These are phyloP conservation scores for Micromesistius poutassou DNA, from an alignment of 2,797 vertebrate genomes.

Conservation along the genomic window DNA sequence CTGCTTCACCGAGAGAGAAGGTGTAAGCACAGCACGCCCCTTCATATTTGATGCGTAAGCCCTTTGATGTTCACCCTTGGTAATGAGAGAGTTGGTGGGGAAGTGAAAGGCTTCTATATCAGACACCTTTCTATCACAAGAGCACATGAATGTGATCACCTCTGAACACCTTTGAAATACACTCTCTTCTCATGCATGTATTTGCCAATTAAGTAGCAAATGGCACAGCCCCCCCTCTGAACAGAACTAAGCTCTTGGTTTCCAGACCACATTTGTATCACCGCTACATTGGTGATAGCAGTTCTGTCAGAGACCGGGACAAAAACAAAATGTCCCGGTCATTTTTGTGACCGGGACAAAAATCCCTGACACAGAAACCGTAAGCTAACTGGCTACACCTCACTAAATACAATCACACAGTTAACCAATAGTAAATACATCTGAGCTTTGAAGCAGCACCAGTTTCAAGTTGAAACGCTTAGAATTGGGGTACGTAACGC, in stretches of 20 bases:
- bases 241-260: conserved; percentile 44
- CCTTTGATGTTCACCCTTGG: conserved; percentile 60
- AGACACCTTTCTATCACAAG: conserved; percentile 9
- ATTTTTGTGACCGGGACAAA: no score
- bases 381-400: conserved; percentile 32
- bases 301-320: conserved; percentile 55
- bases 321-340: no score
- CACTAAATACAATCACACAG: conserved; percentile 39
- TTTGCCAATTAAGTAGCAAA: conserved; percentile 41
- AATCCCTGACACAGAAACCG: conserved; percentile 35
- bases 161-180: background rate
- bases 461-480: no score
- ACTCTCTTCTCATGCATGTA: conserved; percentile 5
- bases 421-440: no score
- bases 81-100: conserved; percentile 23
- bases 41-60: conserved; percentile 66
- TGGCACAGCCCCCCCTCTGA: conserved; percentile 44
- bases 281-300: no score
- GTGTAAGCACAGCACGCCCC: conserved; percentile 54
- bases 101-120: background rate
- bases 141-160: conserved; percentile 12
- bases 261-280: conserved; percentile 42
- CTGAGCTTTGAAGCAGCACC: no score
- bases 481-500: no score
- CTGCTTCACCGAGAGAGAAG: conserved; percentile 50